Percentiles rank a stretch among this genome's conserved stretches.
phyloP scores from a whole-genome alignment of 2,113 vertebrate genomes.

The Jaculus jaculus region DNA sequence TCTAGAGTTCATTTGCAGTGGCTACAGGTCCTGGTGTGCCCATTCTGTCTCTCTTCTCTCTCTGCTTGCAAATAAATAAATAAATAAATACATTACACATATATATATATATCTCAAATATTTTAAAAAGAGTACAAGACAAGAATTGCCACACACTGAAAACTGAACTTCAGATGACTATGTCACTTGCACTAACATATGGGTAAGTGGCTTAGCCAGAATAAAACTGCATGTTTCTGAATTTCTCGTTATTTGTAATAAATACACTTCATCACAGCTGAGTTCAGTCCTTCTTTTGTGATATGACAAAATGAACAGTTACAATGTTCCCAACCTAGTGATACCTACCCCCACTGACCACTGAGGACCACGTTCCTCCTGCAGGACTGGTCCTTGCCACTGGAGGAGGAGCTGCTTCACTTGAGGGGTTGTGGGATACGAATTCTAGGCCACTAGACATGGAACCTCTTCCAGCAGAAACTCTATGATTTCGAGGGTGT shows the following conservation, averaged over 20 bases:
- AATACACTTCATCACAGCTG: background rate
- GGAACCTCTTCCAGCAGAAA: conserved; percentile 91
- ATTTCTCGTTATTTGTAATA: background rate
- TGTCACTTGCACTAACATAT: background rate
- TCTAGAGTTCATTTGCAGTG: too few relatives aligned
- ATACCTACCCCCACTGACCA: conserved; percentile 96
- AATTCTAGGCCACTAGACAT: conserved; percentile 93
- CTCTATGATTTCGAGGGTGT: conserved; percentile 95
- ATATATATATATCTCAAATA: too few relatives aligned
- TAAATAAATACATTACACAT: too few relatives aligned
- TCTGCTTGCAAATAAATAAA: too few relatives aligned
- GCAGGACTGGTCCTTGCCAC: conserved; percentile 93
- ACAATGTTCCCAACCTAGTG: conserved; percentile 71
- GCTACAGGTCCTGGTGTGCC: too few relatives aligned
- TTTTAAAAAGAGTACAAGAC: background rate
- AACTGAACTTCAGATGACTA: background rate
- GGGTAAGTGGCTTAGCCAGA: background rate
- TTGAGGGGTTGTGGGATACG: conserved; percentile 92
- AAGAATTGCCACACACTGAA: background rate
- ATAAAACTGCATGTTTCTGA: background rate
- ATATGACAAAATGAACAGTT: background rate
- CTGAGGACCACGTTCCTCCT: conserved; percentile 98
- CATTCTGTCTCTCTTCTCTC: too few relatives aligned
- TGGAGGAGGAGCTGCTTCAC: conserved; percentile 89
- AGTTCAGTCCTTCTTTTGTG: background rate